Evolutionary conservation across 2,797 vertebrate genomes (phyloP), one percentile per base, ranked within the genome.

Genomic region (Knipowitschia caucasica): DNA sequence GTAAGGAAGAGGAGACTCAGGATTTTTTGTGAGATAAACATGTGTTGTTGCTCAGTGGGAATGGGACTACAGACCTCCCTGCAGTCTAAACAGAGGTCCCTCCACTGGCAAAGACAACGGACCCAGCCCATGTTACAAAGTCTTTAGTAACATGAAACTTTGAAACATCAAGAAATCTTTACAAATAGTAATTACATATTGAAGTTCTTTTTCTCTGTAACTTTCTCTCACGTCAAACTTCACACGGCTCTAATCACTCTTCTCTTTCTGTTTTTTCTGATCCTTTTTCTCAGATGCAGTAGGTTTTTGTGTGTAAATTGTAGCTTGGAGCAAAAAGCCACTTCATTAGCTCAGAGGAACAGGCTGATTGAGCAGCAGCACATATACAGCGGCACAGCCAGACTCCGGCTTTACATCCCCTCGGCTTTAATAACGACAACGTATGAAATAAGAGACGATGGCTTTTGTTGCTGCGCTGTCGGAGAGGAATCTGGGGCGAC

Each of bases 291-390:
- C n/a, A 38, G 5, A 24, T 42, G n/a, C 21, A 14, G 21, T 12
- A 7, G 39, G 21, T 42, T 42, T 42, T 38, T 40, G 46, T 58
- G 26, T 58, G 20, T 45, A 54, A 35, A 47, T 56, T 34, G 54
- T 45, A 18, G 51, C 49, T 38, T 36, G 4, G 26, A 47, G 45
- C 24, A 53, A 17, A 35, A 64, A 55, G 57, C 50, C 11, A 46
- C 40, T 61, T 74, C 39, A 73, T 70, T 75, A 64, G 25, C 50
- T 56, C 33, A 27, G 49, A 53, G 12, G 31, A 38, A 53, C 50
- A 43, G 52, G 23, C 15, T 40, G 39, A 56, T 38, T 47, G 17
- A 56, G 64, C 64, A 14, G 18, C 21, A 55, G 59, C 31, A 42
- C 12, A 43, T 49, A 44, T 31, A 47, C 31, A n/a, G 21, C n/a